Conservation (phyloP, 2,113 vertebrate genomes). For the Theristicus caerulescens region DNA sequence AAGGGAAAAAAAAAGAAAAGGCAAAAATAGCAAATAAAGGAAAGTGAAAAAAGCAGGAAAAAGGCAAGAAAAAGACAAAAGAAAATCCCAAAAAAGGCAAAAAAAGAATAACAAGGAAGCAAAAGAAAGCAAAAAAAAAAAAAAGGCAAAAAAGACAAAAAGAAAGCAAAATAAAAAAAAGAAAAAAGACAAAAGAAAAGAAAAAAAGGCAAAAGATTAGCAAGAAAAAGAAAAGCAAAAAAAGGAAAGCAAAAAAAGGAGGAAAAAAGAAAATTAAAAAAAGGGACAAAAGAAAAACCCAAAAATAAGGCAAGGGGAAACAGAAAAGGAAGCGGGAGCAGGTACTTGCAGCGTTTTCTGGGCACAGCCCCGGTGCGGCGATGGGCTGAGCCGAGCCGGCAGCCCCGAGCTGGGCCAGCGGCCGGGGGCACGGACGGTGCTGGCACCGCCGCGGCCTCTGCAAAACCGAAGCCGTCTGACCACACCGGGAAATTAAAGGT, state of each 20-base stretch:
- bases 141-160: too few species aligned
- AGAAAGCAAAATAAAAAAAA: too few species aligned
- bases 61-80: rapidly evolving
- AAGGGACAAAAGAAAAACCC: background rate
- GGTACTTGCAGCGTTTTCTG: background rate
- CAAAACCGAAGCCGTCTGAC: background rate
- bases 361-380: background rate
- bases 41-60: too few species aligned
- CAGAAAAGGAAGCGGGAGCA: background rate
- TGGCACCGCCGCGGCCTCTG: background rate
- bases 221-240: too few species aligned
- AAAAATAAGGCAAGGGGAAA: background rate
- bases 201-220: too few species aligned
- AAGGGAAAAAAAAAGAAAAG: too few species aligned
- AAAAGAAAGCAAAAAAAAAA: too few species aligned
- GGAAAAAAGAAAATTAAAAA: rapidly evolving
- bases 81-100: too few species aligned
- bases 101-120: too few species aligned
- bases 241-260: too few species aligned
- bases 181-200: too few species aligned
- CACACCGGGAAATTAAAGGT: background rate
- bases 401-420: background rate
- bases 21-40: too few species aligned
- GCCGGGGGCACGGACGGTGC: background rate
- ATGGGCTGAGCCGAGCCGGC: background rate